Conservation (phyloP, 2,888 invertebrate genomes). For the Esperia sulphurella region DNA sequence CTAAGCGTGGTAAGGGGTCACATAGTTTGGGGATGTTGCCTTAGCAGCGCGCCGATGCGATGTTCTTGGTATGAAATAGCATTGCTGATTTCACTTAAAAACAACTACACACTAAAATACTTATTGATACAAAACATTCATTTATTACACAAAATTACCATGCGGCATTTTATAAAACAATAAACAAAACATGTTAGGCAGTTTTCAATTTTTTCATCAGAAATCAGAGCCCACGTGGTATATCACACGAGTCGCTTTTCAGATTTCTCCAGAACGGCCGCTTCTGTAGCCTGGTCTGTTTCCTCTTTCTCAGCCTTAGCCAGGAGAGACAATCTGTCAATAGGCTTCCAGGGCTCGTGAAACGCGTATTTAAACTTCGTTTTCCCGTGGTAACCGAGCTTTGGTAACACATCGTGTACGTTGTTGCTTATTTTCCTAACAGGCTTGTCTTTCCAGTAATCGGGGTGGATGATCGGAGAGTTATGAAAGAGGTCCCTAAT, state of each 20-base stretch:
- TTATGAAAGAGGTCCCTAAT: slow-evolving; percentile 49
- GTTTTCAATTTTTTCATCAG: slow-evolving; percentile 10
- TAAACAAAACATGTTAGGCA: neutral
- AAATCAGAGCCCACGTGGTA: slow-evolving; percentile 49
- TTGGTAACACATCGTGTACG: slow-evolving; percentile 34
- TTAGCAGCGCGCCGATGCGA: too few relatives aligned
- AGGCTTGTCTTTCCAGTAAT: slow-evolving; percentile 53
- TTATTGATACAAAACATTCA: neutral
- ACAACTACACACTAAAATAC: neutral
- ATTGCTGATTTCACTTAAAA: too few relatives aligned
- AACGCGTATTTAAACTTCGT: slow-evolving; percentile 64
- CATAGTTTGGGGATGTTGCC: too few relatives aligned
- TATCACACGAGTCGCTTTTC: slow-evolving; percentile 19
- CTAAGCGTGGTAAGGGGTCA: too few relatives aligned
- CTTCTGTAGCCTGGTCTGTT: slow-evolving; percentile 19
- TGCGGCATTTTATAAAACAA: slow-evolving; percentile 25
- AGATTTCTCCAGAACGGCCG: slow-evolving; percentile 14
- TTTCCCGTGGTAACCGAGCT: slow-evolving; percentile 61
- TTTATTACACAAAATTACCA: slow-evolving; percentile 16
- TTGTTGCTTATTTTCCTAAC: slow-evolving; percentile 27
- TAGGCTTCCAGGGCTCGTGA: slow-evolving; percentile 67
- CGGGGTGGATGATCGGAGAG: slow-evolving; percentile 53
- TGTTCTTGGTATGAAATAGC: too few relatives aligned
- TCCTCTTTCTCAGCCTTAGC: slow-evolving; percentile 57
- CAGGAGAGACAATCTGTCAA: slow-evolving; percentile 52